A percentile compares a stretch with the other conserved stretches of the same genome.
Evolutionary conservation across 2,888 invertebrate genomes (phyloP).

Genomic region (Pyrrhia umbra): DNA sequence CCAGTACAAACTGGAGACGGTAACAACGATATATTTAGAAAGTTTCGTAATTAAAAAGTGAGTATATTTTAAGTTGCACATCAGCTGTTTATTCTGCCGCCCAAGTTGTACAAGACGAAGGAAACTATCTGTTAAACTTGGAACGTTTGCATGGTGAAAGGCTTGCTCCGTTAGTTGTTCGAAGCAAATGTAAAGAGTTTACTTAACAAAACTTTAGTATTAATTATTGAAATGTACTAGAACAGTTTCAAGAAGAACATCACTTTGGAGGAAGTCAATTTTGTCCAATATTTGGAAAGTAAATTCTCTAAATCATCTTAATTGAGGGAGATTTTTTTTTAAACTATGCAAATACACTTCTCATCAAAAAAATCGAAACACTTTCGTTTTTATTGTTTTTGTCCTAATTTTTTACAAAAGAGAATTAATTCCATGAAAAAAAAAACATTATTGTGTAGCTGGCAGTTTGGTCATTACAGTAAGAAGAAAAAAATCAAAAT

Average conservation of each 20-base stretch:
- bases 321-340: too few species aligned
- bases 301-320: too few species aligned
- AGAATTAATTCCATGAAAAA: too few species aligned
- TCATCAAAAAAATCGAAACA: too few species aligned
- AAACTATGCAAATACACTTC: too few species aligned
- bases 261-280: background rate
- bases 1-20: conserved; percentile 45
- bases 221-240: background rate
- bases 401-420: too few species aligned
- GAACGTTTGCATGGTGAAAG: conserved; percentile 19
- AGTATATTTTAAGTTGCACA: conserved; percentile 32
- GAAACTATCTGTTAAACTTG: conserved; percentile 21
- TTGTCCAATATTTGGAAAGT: too few species aligned
- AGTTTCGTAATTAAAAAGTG: conserved; percentile 56
- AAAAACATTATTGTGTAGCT: too few species aligned
- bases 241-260: background rate
- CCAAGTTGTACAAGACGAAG: conserved; percentile 7
- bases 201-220: background rate
- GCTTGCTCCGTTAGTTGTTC: background rate
- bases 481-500: too few species aligned
- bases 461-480: too few species aligned
- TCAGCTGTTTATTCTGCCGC: conserved; percentile 23
- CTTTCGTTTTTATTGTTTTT: too few species aligned
- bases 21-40: conserved; percentile 53
- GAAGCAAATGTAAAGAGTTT: background rate